Conservation (phyloP, 2,113 vertebrate species). For the Nothoprocta perdicaria region DNA sequence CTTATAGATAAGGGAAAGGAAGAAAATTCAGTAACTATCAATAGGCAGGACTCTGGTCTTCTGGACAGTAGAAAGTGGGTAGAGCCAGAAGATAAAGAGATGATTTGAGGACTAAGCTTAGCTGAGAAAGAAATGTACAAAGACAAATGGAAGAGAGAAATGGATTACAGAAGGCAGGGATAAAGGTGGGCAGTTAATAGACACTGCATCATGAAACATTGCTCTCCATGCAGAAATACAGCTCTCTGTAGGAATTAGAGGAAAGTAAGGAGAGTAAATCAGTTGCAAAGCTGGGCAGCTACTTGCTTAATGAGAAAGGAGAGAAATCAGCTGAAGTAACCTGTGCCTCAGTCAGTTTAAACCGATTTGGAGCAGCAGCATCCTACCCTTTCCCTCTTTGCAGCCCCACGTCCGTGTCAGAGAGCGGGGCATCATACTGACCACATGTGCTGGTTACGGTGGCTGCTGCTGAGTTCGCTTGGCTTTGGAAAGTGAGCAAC, state of each 20-base stretch:
- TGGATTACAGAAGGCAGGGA: not conserved
- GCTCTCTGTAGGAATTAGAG: not conserved
- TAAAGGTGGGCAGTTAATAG: not conserved
- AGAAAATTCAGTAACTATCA: not conserved
- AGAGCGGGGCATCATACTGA: not conserved
- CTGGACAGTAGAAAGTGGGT: fast-evolving
- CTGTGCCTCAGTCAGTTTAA: not conserved
- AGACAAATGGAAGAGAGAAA: not conserved
- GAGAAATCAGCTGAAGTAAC: not conserved
- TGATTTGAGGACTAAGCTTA: not conserved
- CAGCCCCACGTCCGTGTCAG: not conserved
- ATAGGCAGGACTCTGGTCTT: not conserved
- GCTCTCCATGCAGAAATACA: not conserved
- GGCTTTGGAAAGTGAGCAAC: not conserved
- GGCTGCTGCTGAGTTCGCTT: not conserved
- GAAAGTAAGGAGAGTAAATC: not conserved
- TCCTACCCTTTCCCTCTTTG: not conserved
- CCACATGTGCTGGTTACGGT: not conserved
- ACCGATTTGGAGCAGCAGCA: not conserved
- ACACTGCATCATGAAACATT: not conserved
- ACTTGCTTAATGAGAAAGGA: not conserved
- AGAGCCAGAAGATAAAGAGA: not conserved
- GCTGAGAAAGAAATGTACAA: not conserved
- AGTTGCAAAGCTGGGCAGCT: not conserved
- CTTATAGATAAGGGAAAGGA: not conserved